These are phyloP conservation scores for Chlorodrepanis virens DNA, from an alignment of 2,113 vertebrate genomes.

Conservation along the genomic window DNA sequence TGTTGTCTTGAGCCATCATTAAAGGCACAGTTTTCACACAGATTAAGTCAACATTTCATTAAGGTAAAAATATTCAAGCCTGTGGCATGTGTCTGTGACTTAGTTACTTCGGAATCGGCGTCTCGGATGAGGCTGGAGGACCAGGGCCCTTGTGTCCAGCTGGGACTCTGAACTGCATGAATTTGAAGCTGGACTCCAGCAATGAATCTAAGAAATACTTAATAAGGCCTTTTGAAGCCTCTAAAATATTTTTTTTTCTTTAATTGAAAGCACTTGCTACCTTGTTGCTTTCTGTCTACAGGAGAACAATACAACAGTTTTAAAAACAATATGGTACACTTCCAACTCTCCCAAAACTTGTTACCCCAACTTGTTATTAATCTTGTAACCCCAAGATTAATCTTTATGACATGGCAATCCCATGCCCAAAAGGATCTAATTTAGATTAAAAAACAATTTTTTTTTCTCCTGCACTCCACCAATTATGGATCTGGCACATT, in stretches of 20 bases:
- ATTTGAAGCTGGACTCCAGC: not conserved
- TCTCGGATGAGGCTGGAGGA: not conserved
- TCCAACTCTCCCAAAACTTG: not conserved
- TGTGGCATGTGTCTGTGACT: not conserved
- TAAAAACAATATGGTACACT: not conserved
- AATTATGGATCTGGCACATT: not conserved
- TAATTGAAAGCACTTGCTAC: not conserved
- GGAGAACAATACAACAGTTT: not conserved
- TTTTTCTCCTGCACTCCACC: not conserved
- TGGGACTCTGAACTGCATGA: not conserved
- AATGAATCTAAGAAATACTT: not conserved
- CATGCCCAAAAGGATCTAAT: not conserved
- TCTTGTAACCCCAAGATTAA: not conserved
- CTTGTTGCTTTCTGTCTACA: not conserved
- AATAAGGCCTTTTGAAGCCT: not conserved
- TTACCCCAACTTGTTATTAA: too few relatives aligned
- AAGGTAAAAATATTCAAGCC: not conserved
- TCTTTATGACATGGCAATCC: not conserved
- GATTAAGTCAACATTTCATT: not conserved
- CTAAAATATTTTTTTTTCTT: not conserved
- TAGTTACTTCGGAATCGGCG: not conserved
- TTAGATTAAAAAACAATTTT: not conserved
- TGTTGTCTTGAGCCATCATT: not conserved
- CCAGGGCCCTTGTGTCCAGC: not conserved
- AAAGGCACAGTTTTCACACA: not conserved